These are phyloP conservation scores for Aphelenchoides bicaudatus DNA, from an alignment of 2,888 invertebrate species.

Conservation along the genomic window DNA sequence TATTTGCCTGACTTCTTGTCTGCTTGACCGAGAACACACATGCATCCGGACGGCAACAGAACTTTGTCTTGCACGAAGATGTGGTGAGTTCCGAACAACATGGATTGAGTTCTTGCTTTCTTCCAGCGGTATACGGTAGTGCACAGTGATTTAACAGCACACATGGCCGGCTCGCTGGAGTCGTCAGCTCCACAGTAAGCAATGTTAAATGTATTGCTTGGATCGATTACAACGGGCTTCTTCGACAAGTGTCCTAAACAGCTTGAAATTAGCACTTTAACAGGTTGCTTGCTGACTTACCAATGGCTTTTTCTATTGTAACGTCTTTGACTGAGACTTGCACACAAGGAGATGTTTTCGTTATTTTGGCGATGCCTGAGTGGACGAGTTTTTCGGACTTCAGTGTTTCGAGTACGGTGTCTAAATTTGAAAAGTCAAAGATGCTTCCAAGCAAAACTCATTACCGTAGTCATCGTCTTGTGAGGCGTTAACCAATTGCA, in stretches of 20 bases:
- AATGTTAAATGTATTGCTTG: constrained; percentile 16
- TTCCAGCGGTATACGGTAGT: constrained; percentile 26
- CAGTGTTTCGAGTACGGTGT: no score
- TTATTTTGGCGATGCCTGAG: constrained; percentile 7
- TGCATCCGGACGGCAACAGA: constrained; percentile 22
- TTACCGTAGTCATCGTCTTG: no score
- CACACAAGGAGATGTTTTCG: constrained; percentile 20
- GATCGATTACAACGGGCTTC: constrained; percentile 20
- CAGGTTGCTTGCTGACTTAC: background rate
- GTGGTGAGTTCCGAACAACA: constrained; percentile 4
- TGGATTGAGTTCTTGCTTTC: constrained; percentile 7
- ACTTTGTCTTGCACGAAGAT: constrained; percentile 18
- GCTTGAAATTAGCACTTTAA: background rate
- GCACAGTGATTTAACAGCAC: constrained; percentile 22
- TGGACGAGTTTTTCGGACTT: background rate
- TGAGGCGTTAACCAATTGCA: no score
- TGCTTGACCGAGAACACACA: constrained; percentile 26
- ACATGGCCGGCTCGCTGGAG: background rate
- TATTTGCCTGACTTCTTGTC: background rate
- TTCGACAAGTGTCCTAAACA: constrained; percentile 11
- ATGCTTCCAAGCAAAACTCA: no score
- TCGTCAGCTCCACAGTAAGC: constrained; percentile 15
- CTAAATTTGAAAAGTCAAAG: no score
- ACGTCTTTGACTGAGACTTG: constrained; percentile 21
- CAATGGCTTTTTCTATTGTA: constrained; percentile 14